A percentile compares a stretch with the other conserved stretches of the same genome.
These are phyloP conservation scores for Elanus axillaris DNA, from an alignment of 2,113 vertebrate species.

Conservation along the genomic window DNA sequence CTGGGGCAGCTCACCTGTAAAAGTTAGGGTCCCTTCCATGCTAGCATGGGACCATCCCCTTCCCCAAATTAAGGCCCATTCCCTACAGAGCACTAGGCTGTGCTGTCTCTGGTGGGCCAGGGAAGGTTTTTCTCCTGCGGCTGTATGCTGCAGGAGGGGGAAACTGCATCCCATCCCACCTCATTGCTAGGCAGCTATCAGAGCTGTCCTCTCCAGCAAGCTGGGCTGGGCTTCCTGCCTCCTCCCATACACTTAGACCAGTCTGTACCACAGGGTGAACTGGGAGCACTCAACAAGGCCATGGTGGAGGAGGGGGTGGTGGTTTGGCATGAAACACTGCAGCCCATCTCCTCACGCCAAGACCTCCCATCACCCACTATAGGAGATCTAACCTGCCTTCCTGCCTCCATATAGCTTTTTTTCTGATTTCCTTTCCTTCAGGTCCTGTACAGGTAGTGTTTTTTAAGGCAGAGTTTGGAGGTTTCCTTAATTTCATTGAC, in stretches of 20 bases:
- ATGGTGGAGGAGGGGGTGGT: not conserved
- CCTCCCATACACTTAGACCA: not conserved
- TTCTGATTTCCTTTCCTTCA: not conserved
- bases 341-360: rapidly evolving
- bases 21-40: not conserved
- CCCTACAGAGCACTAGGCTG: not conserved
- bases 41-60: not conserved
- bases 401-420: not conserved
- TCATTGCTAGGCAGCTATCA: not conserved
- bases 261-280: not conserved
- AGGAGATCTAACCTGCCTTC: not conserved
- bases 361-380: not conserved
- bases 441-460: not conserved
- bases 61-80: not conserved
- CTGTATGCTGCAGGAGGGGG: not conserved
- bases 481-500: not conserved
- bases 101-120: not conserved
- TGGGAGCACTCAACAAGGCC: not conserved
- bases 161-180: not conserved
- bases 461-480: not conserved
- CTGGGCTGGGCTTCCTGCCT: not conserved
- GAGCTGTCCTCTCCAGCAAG: not conserved
- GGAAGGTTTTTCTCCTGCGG: not conserved
- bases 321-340: not conserved
- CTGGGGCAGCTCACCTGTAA: not conserved